Evolutionary conservation across 2,113 vertebrate species (phyloP), one percentile per base, ranked within the genome.

Genomic region (Varanus komodoensis): DNA sequence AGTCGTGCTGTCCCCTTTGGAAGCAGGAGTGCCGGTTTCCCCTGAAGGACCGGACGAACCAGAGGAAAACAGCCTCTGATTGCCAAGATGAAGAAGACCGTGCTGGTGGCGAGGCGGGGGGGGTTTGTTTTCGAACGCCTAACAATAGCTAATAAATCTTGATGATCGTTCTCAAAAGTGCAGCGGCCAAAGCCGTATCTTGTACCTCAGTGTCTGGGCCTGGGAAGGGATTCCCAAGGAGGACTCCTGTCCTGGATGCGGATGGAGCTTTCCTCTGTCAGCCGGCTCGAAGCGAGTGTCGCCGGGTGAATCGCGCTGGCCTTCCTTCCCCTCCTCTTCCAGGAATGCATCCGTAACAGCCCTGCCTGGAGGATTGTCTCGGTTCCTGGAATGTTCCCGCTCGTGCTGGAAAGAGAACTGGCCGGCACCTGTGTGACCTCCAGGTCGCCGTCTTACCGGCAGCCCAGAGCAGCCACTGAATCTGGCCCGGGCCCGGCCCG

Each of bases 371-470:
- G 85, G 93, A 95, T 94, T 91, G 95, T 91, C 95, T 94, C 94
- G 85, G 1, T 95, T 96, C 95, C 95, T 96, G 95, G 95, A 96
- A 96, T 95, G 91, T 90, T 89, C 77, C 88, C 12, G 83, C 93
- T 86, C 91, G 85, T 80, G 86, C 87, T 88, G 34, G 88, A 94
- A 89, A 38, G 89, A 93, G 88, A 95, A 71, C 68, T n/a, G 29
- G 29, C 67, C 12, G 67, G 8, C 14, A 29, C 48, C 8, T 69
- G 44, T 27, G 6, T 48, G 83, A 9, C 21, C 44, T 8, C 15
- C 3, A 14, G 38, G 67, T 29, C 67, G 21, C 11, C 6, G 38
- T 29, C 15, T 8, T 88, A 27, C 54, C 57, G 54, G n/a, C 34
- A 78, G 21, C 21, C 82, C 44, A n/a, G 9, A 84, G 61, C 25